Percentiles rank a stretch among this genome's conserved stretches.
Evolutionary conservation across 2,797 vertebrate genomes (phyloP).

Genomic region (Glossophaga mutica): DNA sequence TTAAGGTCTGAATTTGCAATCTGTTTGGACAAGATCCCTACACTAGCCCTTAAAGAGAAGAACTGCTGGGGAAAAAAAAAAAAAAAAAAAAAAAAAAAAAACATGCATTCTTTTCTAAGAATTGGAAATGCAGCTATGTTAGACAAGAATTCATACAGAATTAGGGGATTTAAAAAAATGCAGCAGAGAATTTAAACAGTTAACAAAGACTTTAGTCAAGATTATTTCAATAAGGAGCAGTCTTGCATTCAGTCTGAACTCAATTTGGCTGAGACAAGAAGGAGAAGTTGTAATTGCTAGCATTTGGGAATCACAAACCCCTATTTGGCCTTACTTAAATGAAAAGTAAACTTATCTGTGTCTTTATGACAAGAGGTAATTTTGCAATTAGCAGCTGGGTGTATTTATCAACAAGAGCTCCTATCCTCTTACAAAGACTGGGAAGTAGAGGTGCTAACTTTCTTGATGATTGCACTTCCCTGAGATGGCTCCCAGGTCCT

Average conservation of each 20-base stretch:
- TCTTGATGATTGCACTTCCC: neutral
- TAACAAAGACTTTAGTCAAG: neutral
- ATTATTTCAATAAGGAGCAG: neutral
- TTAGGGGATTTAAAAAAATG: neutral
- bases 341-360: neutral
- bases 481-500: neutral
- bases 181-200: neutral
- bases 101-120: neutral
- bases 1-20: neutral
- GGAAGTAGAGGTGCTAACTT: neutral
- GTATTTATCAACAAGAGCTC: neutral
- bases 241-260: neutral
- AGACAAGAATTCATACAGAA: neutral
- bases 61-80: too few species aligned
- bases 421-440: neutral
- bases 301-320: accelerated
- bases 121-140: neutral
- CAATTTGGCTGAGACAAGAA: neutral
- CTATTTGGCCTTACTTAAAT: neutral
- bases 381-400: neutral
- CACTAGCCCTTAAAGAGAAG: neutral
- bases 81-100: too few species aligned
- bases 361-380: neutral
- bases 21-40: neutral
- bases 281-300: neutral